phyloP scores from a whole-genome alignment of 1,140 invertebrate species.

The Amphibalanus amphitrite region DNA sequence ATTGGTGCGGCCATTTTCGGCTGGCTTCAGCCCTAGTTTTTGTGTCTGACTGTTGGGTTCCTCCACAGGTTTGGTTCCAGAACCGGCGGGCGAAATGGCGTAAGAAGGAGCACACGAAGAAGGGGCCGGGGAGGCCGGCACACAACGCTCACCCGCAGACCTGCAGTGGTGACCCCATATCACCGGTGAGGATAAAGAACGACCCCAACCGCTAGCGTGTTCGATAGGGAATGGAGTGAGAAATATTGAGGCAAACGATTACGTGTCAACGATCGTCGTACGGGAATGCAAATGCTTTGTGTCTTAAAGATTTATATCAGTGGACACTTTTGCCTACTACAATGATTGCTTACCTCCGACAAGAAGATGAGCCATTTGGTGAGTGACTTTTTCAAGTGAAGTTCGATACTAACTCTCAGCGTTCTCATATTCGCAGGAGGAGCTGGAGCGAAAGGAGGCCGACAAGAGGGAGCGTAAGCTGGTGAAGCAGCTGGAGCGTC shows the following conservation, averaged over 20 bases:
- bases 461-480: conserved; percentile 50
- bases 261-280: too few relatives aligned
- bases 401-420: too few relatives aligned
- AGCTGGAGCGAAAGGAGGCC: conserved; percentile 72
- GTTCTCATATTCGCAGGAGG: conserved; percentile 34
- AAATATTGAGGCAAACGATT: too few relatives aligned
- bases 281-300: too few relatives aligned
- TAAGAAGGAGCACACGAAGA: conserved; percentile 98
- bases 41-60: conserved; percentile 10
- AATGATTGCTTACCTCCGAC: too few relatives aligned
- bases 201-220: too few relatives aligned
- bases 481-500: conserved; percentile 77
- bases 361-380: too few relatives aligned
- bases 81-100: conserved; percentile 97
- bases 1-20: not conserved
- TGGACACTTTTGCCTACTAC: too few relatives aligned
- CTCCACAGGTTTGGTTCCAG: conserved; percentile 94
- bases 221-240: too few relatives aligned
- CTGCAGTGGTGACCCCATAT: conserved; percentile 92
- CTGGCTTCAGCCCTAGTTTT: not conserved
- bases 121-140: conserved; percentile 90
- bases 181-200: conserved; percentile 38
- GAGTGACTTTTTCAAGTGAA: too few relatives aligned
- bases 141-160: conserved; percentile 97
- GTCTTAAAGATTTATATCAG: too few relatives aligned